Percentiles rank a stretch among this genome's conserved stretches.
Evolutionary conservation across 2,888 invertebrate species (phyloP).

Genomic region (Glomeris marginata): DNA sequence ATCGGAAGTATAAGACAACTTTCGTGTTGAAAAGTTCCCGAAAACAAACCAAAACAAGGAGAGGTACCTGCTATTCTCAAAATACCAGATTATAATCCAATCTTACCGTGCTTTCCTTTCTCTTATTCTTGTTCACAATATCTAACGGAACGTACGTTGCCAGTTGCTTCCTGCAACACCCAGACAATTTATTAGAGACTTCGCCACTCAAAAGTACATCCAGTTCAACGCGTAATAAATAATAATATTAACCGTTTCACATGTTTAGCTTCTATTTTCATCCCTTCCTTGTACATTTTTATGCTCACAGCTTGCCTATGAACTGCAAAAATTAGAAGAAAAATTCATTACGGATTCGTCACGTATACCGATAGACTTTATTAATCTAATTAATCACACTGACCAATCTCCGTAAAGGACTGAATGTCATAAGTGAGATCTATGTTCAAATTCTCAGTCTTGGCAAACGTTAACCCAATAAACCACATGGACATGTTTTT

Average conservation of each 20-base stretch:
- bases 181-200: neutral
- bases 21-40: too few species aligned
- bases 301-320: constrained; percentile 32
- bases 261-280: constrained; percentile 71
- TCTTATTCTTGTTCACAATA: constrained; percentile 20
- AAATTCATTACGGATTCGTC: too few species aligned
- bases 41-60: too few species aligned
- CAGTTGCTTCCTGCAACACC: constrained; percentile 23
- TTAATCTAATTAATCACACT: constrained; percentile 22
- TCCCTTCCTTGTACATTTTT: constrained; percentile 54
- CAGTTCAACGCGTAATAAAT: neutral
- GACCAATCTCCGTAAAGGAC: constrained; percentile 74
- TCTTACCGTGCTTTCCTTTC: constrained; percentile 17
- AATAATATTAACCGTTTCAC: constrained; percentile 45
- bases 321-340: constrained; percentile 32
- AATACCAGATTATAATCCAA: too few species aligned
- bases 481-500: constrained; percentile 86
- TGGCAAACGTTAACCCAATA: constrained; percentile 85
- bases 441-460: constrained; percentile 72
- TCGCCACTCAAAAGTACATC: neutral
- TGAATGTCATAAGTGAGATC: constrained; percentile 88
- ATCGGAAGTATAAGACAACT: too few species aligned
- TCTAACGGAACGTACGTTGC: constrained; percentile 23
- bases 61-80: neutral
- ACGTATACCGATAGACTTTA: constrained; percentile 8